Evolutionary conservation across 2,888 invertebrate species (phyloP).

Genomic region (Drosophila paramelanica): DNA sequence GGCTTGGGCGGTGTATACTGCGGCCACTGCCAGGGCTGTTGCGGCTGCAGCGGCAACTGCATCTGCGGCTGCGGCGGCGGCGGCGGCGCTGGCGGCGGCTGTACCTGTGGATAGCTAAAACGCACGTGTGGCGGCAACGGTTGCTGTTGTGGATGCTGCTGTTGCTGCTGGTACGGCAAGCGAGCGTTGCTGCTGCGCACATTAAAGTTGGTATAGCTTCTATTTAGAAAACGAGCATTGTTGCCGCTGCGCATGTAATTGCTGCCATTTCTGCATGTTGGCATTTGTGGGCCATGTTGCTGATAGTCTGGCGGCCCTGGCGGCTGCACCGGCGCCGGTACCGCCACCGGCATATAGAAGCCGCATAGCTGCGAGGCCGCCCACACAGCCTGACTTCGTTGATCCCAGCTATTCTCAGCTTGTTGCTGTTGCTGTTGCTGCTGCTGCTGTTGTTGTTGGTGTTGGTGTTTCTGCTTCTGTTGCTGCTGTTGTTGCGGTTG

Average conservation of each 20-base stretch:
- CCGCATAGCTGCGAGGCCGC: conserved; percentile 9
- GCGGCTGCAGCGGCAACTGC: conserved; percentile 1
- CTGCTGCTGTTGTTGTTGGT: conserved; percentile 11
- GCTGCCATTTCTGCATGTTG: not conserved
- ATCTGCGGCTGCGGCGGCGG: conserved; percentile 7
- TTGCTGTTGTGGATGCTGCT: conserved; percentile 8
- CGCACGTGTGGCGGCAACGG: not conserved
- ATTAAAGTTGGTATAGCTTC: conserved; percentile 1
- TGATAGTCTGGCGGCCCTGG: not conserved
- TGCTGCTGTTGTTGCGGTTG: conserved; percentile 9
- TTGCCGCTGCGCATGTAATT: not conserved
- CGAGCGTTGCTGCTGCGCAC: not conserved
- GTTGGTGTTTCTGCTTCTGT: conserved; percentile 4
- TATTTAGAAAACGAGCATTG: not conserved
- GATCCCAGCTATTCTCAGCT: conserved; percentile 8
- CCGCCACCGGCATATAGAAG: not conserved
- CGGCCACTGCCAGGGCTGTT: conserved; percentile 16
- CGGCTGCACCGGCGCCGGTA: not conserved
- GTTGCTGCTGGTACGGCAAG: conserved; percentile 16
- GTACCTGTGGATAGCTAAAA: not conserved
- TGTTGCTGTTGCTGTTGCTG: conserved; percentile 1
- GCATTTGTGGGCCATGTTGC: not conserved
- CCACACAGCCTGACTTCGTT: conserved; percentile 16
- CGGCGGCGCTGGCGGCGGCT: conserved; percentile 2
- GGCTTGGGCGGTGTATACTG: conserved; percentile 14